Conservation (phyloP, 2,888 invertebrate species). For the Adelphocoris suturalis region DNA sequence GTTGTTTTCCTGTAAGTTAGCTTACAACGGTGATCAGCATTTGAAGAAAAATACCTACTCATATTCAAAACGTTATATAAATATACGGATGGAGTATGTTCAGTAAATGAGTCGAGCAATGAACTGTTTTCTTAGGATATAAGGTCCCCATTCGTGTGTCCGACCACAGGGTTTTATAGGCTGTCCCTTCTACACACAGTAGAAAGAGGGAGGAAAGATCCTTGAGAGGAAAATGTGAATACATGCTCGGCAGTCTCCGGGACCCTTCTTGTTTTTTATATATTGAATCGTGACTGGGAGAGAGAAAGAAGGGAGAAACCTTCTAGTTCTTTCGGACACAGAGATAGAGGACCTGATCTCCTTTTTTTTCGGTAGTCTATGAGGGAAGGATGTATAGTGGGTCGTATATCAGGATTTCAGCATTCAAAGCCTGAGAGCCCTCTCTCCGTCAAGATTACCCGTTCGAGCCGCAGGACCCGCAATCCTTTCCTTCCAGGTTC, state of each 20-base stretch:
- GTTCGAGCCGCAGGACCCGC: conserved; percentile 46
- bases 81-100: background rate
- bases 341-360: conserved; percentile 51
- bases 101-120: background rate
- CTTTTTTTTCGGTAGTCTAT: conserved; percentile 59
- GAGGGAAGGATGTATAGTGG: conserved; percentile 63
- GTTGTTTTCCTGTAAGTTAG: too few relatives aligned
- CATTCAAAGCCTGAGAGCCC: conserved; percentile 58
- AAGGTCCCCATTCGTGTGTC: background rate
- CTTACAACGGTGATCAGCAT: too few relatives aligned
- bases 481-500: conserved; percentile 42
- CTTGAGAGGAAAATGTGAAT: conserved; percentile 55
- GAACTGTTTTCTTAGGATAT: conserved; percentile 1
- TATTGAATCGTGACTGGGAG: conserved; percentile 51
- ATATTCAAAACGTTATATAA: background rate
- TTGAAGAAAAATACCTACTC: too few relatives aligned
- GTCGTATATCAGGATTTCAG: conserved; percentile 70
- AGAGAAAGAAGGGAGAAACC: background rate
- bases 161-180: background rate
- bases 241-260: conserved; percentile 36
- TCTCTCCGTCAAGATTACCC: conserved; percentile 53
- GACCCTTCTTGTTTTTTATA: conserved; percentile 44
- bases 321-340: conserved; percentile 56
- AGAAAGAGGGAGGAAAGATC: background rate
- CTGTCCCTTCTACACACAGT: background rate